Conservation (phyloP, 2,797 vertebrate species). For the Sparidentex hasta region DNA sequence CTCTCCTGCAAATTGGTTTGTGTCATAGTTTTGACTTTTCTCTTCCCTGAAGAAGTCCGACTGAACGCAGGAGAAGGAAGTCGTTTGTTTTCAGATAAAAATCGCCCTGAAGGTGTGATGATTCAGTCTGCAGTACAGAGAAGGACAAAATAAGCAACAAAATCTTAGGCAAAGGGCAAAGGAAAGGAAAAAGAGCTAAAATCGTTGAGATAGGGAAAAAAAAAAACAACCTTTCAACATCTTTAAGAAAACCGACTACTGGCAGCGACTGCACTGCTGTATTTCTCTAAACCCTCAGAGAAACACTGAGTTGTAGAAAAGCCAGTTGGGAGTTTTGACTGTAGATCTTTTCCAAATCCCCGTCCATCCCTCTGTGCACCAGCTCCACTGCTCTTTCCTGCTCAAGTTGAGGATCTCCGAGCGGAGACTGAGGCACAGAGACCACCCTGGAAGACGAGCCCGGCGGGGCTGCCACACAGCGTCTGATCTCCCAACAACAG, state of each 20-base stretch:
- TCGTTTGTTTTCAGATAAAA: background rate
- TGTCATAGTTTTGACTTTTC: background rate
- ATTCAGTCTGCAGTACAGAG: background rate
- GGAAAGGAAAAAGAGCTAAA: background rate
- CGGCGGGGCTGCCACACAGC: conserved; percentile 33
- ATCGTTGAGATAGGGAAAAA: too few species aligned
- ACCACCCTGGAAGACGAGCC: conserved; percentile 48
- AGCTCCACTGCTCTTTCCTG: conserved; percentile 26
- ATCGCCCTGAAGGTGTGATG: background rate
- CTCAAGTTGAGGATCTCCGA: conserved; percentile 24
- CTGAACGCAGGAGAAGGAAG: background rate
- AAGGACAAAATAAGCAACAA: background rate
- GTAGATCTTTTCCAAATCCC: conserved; percentile 16
- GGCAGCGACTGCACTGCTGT: background rate
- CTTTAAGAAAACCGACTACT: background rate
- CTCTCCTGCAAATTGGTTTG: background rate
- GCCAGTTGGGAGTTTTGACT: conserved; percentile 12
- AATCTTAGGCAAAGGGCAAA: conserved; percentile 11
- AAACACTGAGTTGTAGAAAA: conserved; percentile 23
- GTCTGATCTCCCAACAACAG: conserved; percentile 56
- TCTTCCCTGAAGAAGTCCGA: background rate
- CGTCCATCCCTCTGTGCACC: background rate
- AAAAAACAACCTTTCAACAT: background rate
- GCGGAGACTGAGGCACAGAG: conserved; percentile 18
- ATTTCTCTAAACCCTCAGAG: conserved; percentile 14